Conservation (phyloP, 2,797 vertebrate species). For the Balearica regulorum region DNA sequence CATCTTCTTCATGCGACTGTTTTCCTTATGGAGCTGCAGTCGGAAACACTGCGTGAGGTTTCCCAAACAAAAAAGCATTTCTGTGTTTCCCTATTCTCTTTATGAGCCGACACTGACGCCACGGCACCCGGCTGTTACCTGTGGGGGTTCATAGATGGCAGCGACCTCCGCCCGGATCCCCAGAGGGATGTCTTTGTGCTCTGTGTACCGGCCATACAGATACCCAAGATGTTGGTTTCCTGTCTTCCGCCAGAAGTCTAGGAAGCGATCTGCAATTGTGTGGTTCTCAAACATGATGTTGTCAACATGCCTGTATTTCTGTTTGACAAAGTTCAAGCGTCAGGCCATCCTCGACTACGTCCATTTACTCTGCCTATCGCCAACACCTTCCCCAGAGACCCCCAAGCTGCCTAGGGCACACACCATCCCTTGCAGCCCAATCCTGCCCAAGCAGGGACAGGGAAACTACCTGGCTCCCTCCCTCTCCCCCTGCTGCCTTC, state of each 20-base stretch:
- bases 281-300: slow-evolving; percentile 99
- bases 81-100: fast-evolving
- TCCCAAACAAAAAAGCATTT: neutral
- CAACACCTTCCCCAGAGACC: neutral
- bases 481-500: neutral
- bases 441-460: neutral
- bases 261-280: slow-evolving; percentile 96
- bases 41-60: neutral
- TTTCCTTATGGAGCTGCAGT: neutral
- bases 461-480: neutral
- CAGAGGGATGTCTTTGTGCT: slow-evolving; percentile 97
- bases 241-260: slow-evolving; percentile 98
- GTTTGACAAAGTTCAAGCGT: slow-evolving; percentile 48
- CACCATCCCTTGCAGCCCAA: neutral
- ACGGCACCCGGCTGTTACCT: slow-evolving; percentile 73
- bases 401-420: neutral
- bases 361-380: neutral
- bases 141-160: slow-evolving; percentile 96
- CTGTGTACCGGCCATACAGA: slow-evolving; percentile 92
- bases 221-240: slow-evolving; percentile 94
- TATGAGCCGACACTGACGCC: fast-evolving
- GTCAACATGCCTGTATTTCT: slow-evolving; percentile 99
- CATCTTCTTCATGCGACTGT: fast-evolving
- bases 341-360: neutral
- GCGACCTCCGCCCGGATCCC: slow-evolving; percentile 95